phyloP scores from a whole-genome alignment of 1,140 invertebrate species.

The Drosophila micromelanica region DNA sequence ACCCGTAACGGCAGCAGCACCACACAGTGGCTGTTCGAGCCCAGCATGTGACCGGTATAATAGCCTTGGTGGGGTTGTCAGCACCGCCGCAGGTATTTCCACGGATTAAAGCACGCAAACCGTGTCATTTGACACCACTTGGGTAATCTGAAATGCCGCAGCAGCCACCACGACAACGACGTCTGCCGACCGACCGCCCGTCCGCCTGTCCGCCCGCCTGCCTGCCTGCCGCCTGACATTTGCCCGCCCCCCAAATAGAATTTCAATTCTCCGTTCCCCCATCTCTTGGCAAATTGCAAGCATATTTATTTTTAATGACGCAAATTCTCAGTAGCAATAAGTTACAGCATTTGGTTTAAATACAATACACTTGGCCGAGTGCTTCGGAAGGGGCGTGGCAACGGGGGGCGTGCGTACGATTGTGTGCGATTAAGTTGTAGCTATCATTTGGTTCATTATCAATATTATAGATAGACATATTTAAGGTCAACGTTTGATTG shows the following conservation, averaged over 20 bases:
- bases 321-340: conserved; percentile 64
- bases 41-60: conserved; percentile 77
- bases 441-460: conserved; percentile 18
- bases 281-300: conserved; percentile 50
- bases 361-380: conserved; percentile 33
- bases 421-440: conserved; percentile 1
- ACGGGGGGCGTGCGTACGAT: not conserved
- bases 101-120: conserved; percentile 80
- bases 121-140: conserved; percentile 81
- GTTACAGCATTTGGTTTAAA: conserved; percentile 53
- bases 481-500: conserved; percentile 2
- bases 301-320: conserved; percentile 79
- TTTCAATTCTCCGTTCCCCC: conserved; percentile 7
- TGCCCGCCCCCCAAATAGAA: conserved; percentile 35
- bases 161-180: conserved; percentile 39
- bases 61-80: conserved; percentile 67
- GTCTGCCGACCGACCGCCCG: conserved; percentile 7
- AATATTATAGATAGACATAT: conserved; percentile 19
- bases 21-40: conserved; percentile 26
- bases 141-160: conserved; percentile 75
- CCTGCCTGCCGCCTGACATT: too few species aligned
- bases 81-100: conserved; percentile 75
- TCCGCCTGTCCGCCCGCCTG: conserved; percentile 4
- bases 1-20: conserved; percentile 14
- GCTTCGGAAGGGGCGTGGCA: conserved; percentile 7